A percentile compares a stretch with the other conserved stretches of the same genome.
Evolutionary conservation across 2,888 invertebrate species (phyloP).

Genomic region (Agelastica alni): DNA sequence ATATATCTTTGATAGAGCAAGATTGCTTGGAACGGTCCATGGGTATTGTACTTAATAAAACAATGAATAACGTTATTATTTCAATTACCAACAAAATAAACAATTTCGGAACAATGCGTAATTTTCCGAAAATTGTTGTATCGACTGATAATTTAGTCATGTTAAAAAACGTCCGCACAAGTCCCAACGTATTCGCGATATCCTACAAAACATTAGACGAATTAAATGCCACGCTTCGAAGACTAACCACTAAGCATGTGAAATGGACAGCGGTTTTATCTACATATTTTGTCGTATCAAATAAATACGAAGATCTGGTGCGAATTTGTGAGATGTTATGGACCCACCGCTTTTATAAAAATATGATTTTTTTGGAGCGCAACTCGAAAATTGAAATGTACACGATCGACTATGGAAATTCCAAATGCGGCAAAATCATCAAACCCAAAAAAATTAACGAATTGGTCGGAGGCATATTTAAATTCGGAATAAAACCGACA

Average conservation of each 20-base stretch:
- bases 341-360: constrained; percentile 1
- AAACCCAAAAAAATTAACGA: constrained; percentile 5
- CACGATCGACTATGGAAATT: background rate
- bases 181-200: background rate
- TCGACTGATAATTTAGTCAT: background rate
- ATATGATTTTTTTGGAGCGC: background rate
- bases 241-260: background rate
- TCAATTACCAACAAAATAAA: too few relatives aligned
- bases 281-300: background rate
- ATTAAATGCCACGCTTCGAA: background rate
- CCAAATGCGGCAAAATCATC: background rate
- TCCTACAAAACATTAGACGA: background rate
- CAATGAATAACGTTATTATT: too few relatives aligned
- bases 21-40: too few relatives aligned
- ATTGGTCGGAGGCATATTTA: background rate
- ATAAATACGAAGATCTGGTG: background rate
- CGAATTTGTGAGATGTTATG: background rate
- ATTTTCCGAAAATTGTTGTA: too few relatives aligned
- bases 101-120: too few relatives aligned
- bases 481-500: background rate
- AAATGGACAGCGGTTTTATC: background rate
- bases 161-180: background rate
- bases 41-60: too few relatives aligned
- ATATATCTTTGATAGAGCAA: too few relatives aligned
- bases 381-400: background rate